Conservation (phyloP, 2,797 vertebrate genomes). For the Prunella strophiata region DNA sequence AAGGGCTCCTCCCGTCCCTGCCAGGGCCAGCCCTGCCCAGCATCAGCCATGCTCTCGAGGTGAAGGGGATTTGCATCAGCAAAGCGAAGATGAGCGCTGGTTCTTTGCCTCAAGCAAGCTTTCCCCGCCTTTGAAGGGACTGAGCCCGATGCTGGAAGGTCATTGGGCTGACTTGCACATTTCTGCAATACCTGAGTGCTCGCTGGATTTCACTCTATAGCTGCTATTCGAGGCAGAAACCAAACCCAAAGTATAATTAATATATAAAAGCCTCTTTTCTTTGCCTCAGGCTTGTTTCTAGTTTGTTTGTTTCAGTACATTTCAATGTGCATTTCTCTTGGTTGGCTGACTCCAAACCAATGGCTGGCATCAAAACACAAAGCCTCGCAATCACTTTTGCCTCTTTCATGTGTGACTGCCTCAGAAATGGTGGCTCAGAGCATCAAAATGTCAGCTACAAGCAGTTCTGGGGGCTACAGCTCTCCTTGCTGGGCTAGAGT, state of each 20-base stretch:
- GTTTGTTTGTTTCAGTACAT: conserved; percentile 59
- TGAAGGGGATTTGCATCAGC: conserved; percentile 32
- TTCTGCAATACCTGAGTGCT: conserved; percentile 38
- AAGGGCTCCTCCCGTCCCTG: rapidly evolving
- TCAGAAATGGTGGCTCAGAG: conserved; percentile 32
- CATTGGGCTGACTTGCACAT: neutral
- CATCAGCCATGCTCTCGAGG: neutral
- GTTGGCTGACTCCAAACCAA: conserved; percentile 54
- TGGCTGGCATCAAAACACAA: conserved; percentile 56
- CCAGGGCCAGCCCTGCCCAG: rapidly evolving
- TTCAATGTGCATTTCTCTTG: conserved; percentile 53
- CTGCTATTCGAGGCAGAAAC: conserved; percentile 49
- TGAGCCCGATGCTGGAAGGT: conserved; percentile 20
- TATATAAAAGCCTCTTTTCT: conserved; percentile 59
- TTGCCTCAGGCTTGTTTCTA: conserved; percentile 50
- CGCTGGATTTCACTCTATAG: conserved; percentile 41
- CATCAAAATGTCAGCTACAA: neutral
- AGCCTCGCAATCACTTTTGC: neutral
- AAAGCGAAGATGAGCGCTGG: neutral
- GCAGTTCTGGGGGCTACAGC: neutral
- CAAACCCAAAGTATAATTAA: conserved; percentile 39
- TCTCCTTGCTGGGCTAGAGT: neutral
- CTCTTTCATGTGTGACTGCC: conserved; percentile 19
- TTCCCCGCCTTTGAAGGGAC: neutral
- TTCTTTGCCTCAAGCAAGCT: conserved; percentile 19